Base-by-base conservation (phyloP, 1,140 invertebrate species). In the Drosophila bifasciata region DNA sequence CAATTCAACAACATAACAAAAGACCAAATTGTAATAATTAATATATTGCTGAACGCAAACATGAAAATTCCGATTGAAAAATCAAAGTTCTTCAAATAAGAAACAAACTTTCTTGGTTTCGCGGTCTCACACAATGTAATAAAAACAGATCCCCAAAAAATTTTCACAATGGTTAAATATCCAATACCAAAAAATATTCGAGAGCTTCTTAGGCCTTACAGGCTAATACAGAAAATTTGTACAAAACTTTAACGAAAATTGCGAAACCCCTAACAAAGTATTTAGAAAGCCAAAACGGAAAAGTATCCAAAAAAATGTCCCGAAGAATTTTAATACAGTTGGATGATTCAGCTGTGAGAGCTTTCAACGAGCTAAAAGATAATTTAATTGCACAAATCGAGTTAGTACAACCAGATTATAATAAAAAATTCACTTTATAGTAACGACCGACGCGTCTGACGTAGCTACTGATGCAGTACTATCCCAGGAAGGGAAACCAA, bases 341-440 rank as follows among this genome's bases (percentile, higher is more conserved):
- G n/a, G n/a, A n/a, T n/a, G n/a, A n/a, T n/a, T n/a, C n/a, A n/a
- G n/a, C n/a, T n/a, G n/a, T n/a, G n/a, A n/a, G n/a, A n/a, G n/a
- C n/a, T n/a, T n/a, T n/a, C n/a, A n/a, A n/a, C n/a, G n/a, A n/a
- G n/a, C n/a, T n/a, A n/a, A n/a, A n/a, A n/a, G n/a, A n/a, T n/a
- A n/a, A n/a, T n/a, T 25, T 48, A 25, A 55, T 55, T 21, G 39
- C 52, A 1, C 40, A 25, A 23, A 13, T 28, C 7, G 21, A 55
- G 19, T 19, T 39, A 13, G 17, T 51, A 3, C 25, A 32, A 17
- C 16, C 25, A 13, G 15, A 50, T 19, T 15, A 73, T 67, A 16
- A 21, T 28, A 48, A 70, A 80, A 45, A 64, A 16, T 36, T 50
- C 4, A 28, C 25, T 13, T 36, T n/a, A n/a, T n/a, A n/a, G n/a